phyloP scores from a whole-genome alignment of 1,140 invertebrate species.

The Zaprionus camerounensis region DNA sequence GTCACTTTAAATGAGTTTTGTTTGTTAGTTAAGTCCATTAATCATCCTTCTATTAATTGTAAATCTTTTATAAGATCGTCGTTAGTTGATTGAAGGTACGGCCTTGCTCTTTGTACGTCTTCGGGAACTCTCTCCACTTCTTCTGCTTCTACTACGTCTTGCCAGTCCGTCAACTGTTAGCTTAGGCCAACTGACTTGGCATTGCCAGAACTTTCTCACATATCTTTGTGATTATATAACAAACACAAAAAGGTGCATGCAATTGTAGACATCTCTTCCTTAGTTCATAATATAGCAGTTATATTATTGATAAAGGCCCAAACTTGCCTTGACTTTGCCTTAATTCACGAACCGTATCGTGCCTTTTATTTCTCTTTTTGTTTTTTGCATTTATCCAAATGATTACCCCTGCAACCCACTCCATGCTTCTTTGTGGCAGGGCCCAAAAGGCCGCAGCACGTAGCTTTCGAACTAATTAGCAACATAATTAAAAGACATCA shows the following conservation, averaged over 20 bases:
- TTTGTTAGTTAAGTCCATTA: too few relatives aligned
- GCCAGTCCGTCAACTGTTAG: too few relatives aligned
- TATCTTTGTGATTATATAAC: not conserved
- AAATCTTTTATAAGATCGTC: too few relatives aligned
- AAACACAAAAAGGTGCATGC: not conserved
- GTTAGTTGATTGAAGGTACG: too few relatives aligned
- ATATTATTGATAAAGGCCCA: not conserved
- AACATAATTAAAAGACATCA: slow-evolving; percentile 71
- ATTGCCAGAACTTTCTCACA: too few relatives aligned
- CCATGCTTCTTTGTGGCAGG: not conserved
- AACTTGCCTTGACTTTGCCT: not conserved
- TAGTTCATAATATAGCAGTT: not conserved
- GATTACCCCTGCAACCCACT: not conserved
- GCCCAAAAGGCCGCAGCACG: slow-evolving; percentile 61
- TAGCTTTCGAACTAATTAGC: slow-evolving; percentile 65
- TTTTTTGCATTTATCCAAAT: not conserved
- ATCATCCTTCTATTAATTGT: too few relatives aligned
- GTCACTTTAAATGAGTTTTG: too few relatives aligned
- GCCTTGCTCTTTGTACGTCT: too few relatives aligned
- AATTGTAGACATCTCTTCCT: not conserved
- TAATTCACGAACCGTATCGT: not conserved
- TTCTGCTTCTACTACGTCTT: too few relatives aligned
- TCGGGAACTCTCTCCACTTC: too few relatives aligned
- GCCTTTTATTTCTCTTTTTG: not conserved
- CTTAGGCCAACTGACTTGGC: too few relatives aligned